Base-by-base conservation (phyloP, 2,797 vertebrate species). In the Molothrus aeneus region DNA sequence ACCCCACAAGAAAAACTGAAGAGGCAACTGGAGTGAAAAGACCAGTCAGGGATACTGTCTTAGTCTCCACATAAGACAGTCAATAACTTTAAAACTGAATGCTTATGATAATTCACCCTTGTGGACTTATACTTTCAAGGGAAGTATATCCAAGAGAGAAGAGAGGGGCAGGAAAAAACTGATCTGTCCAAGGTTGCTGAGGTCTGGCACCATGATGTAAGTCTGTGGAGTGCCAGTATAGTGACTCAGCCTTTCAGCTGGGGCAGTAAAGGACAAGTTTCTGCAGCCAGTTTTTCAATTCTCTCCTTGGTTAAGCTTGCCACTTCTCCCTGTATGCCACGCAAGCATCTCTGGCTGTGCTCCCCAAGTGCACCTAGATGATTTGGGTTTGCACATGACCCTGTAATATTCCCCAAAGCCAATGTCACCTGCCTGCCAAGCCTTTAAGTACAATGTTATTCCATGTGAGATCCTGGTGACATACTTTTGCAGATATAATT, bases 251-350 rank as follows among this genome's bases (percentile, higher is more conserved):
- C 43, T 60, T 81, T 66, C 3, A 2, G 3, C 11, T 19, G 32
- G 42, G 34, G 17, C 36, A n/a, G 22, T 47, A 61, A 72, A 59
- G 24, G 48, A 74, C 54, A 57, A 31, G 31, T 36, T 77, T 60
- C 60, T 80, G 43, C 29, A 73, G 47, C 11, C 13, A 50, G 20
- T 42, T 92, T 88, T 81, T 51, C n/a, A 34, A 0, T n/a, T 60
- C 19, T 68, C 4, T 75, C 59, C 40, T 69, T 0, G 0, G 0
- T 40, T n/a, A 69, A 57, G 19, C 61, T 78, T 74, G 12, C n/a
- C 19, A 3, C 60, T 64, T 60, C 36, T 86, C 22, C 32, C 15
- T 26, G 9, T 17, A 4, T 21, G 34, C 32, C 38, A 15, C 34
- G 4, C 36, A 68, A 21, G 9, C 19, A 22, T 22, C 29, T 12